These are phyloP conservation scores for Choreutis nemorana DNA, from an alignment of 2,888 invertebrate species.

Conservation along the genomic window DNA sequence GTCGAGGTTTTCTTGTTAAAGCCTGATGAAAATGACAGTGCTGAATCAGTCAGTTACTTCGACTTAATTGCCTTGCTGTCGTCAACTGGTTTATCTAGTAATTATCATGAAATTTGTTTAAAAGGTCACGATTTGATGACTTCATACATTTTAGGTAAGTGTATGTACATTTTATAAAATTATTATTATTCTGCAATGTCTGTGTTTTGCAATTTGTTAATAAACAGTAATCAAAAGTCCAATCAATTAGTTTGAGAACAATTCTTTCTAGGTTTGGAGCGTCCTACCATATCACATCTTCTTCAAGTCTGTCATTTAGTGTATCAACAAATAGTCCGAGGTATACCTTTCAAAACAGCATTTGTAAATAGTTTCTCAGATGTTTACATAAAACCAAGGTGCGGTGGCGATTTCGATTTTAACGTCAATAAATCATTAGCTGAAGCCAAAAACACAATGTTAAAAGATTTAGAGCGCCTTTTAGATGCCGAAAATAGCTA, in stretches of 20 bases:
- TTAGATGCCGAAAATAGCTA: constrained; percentile 15
- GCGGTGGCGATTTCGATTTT: constrained; percentile 40
- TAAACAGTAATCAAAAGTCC: constrained; percentile 3
- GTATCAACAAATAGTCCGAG: constrained; percentile 70
- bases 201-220: constrained; percentile 1
- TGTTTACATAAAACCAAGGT: constrained; percentile 70
- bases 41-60: constrained; percentile 38
- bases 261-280: constrained; percentile 60
- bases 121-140: constrained; percentile 46
- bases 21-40: constrained; percentile 30
- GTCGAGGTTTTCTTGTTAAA: constrained; percentile 78
- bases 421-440: constrained; percentile 43
- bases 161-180: background rate
- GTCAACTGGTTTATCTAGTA: constrained; percentile 40
- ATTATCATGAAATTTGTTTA: constrained; percentile 38
- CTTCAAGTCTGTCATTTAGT: constrained; percentile 71
- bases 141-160: constrained; percentile 50
- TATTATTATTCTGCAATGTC: background rate
- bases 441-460: constrained; percentile 55
- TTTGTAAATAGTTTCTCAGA: constrained; percentile 68
- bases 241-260: constrained; percentile 2
- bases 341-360: constrained; percentile 62
- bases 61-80: constrained; percentile 49
- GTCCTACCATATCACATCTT: constrained; percentile 70
- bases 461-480: constrained; percentile 28